Percentiles rank a stretch among this genome's conserved stretches.
Evolutionary conservation across 2,113 vertebrate genomes (phyloP).

Genomic region (Dasyurus viverrinus): DNA sequence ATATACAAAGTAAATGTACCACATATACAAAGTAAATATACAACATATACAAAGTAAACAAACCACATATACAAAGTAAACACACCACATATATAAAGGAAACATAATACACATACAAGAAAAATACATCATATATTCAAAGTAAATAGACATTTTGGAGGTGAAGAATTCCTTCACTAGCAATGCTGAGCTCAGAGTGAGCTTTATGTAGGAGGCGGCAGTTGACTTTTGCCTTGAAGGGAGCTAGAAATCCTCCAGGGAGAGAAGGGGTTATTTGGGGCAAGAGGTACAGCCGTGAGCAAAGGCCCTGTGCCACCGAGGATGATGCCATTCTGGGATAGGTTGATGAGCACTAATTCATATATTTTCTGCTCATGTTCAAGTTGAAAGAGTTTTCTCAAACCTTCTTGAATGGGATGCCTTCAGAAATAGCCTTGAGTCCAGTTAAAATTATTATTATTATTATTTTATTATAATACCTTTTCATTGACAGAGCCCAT

Average conservation of each 20-base stretch:
- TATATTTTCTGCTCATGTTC: constrained; percentile 29
- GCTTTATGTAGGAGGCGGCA: background rate
- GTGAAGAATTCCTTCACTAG: background rate
- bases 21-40: too few relatives aligned
- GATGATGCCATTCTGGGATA: background rate
- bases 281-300: background rate
- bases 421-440: constrained; percentile 70
- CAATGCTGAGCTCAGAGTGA: background rate
- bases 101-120: too few relatives aligned
- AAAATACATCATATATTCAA: background rate
- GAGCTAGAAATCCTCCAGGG: background rate
- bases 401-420: constrained; percentile 41
- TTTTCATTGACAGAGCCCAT: too few relatives aligned
- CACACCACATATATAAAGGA: too few relatives aligned
- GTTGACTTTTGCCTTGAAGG: background rate
- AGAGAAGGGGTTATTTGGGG: too few relatives aligned
- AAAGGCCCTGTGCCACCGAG: background rate
- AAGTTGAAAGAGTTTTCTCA: background rate
- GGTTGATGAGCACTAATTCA: background rate
- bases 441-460: constrained; percentile 64
- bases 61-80: too few relatives aligned
- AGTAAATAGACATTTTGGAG: background rate
- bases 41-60: too few relatives aligned
- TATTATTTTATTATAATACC: too few relatives aligned
- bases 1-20: too few relatives aligned